These are phyloP conservation scores for Drosophila lowei DNA, from an alignment of 1,140 invertebrate species.

Conservation along the genomic window DNA sequence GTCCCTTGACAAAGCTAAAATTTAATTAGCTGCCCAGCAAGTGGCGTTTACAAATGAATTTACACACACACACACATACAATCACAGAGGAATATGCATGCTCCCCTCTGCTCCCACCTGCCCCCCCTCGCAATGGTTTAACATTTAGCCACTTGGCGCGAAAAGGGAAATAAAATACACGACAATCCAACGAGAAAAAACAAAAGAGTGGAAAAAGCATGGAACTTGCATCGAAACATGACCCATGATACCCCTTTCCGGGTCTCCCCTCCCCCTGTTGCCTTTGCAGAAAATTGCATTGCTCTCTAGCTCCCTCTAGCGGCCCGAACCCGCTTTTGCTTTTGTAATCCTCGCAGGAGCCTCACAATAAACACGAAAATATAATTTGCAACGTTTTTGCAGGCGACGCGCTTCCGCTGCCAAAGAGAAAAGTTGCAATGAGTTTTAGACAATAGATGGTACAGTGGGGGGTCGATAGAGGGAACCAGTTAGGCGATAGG, in stretches of 20 bases:
- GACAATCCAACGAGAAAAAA: conserved; percentile 51
- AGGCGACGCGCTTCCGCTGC: conserved; percentile 54
- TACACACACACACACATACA: conserved; percentile 51
- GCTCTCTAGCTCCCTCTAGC: conserved; percentile 17
- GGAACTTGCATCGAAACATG: conserved; percentile 52
- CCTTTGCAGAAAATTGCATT: conserved; percentile 31
- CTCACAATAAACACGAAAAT: conserved; percentile 81
- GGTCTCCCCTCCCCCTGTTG: conserved; percentile 2
- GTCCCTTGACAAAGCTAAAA: conserved; percentile 79
- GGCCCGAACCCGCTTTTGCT: conserved; percentile 32
- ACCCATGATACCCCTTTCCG: not conserved
- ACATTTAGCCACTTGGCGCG: conserved; percentile 75
- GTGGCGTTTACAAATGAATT: conserved; percentile 80
- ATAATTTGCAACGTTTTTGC: conserved; percentile 74
- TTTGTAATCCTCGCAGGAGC: conserved; percentile 68
- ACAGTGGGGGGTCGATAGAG: conserved; percentile 14
- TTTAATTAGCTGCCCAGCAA: conserved; percentile 79
- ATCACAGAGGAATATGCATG: conserved; percentile 32
- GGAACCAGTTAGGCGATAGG: no score
- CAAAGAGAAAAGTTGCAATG: conserved; percentile 45
- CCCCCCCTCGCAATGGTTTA: conserved; percentile 53
- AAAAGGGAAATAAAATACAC: conserved; percentile 65
- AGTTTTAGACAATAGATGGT: conserved; percentile 44
- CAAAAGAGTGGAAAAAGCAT: conserved; percentile 16
- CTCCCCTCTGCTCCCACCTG: not conserved